phyloP scores from a whole-genome alignment of 2,888 invertebrate species.

The Hartigia nigra region DNA sequence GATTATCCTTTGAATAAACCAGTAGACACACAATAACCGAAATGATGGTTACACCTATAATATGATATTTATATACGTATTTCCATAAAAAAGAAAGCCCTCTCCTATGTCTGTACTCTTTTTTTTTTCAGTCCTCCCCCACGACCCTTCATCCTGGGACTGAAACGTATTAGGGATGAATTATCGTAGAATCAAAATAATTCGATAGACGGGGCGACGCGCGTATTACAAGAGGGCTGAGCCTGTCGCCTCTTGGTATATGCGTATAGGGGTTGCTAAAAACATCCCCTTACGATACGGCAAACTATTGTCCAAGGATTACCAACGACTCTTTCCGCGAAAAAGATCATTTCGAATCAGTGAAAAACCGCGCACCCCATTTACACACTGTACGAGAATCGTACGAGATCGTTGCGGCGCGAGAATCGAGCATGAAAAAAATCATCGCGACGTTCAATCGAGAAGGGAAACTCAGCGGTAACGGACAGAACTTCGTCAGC shows the following conservation, averaged over 20 bases:
- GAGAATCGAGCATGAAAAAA: not conserved
- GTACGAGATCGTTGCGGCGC: not conserved
- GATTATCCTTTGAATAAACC: slow-evolving; percentile 28
- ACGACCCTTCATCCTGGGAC: slow-evolving; percentile 28
- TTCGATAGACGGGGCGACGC: slow-evolving; percentile 57
- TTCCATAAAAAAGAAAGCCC: slow-evolving; percentile 40
- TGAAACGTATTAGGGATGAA: slow-evolving; percentile 59
- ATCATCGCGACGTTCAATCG: not conserved
- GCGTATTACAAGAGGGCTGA: slow-evolving; percentile 45
- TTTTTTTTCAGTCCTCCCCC: slow-evolving; percentile 29
- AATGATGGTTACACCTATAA: not conserved
- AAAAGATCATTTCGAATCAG: not conserved
- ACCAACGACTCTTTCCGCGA: not conserved
- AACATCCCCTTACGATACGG: slow-evolving; percentile 22
- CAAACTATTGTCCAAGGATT: slow-evolving; percentile 30
- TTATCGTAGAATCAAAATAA: slow-evolving; percentile 65
- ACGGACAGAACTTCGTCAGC: not conserved
- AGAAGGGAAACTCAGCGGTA: not conserved
- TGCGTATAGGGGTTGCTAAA: slow-evolving; percentile 23
- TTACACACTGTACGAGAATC: not conserved
- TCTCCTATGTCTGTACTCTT: slow-evolving; percentile 20
- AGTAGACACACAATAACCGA: not conserved
- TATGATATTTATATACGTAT: slow-evolving; percentile 22
- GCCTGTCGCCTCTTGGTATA: slow-evolving; percentile 11
- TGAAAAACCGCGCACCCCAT: not conserved